A percentile compares a stretch with the other conserved stretches of the same genome.
Conservation (phyloP, 2,888 invertebrate genomes). For the Trichopoda pennipes region DNA sequence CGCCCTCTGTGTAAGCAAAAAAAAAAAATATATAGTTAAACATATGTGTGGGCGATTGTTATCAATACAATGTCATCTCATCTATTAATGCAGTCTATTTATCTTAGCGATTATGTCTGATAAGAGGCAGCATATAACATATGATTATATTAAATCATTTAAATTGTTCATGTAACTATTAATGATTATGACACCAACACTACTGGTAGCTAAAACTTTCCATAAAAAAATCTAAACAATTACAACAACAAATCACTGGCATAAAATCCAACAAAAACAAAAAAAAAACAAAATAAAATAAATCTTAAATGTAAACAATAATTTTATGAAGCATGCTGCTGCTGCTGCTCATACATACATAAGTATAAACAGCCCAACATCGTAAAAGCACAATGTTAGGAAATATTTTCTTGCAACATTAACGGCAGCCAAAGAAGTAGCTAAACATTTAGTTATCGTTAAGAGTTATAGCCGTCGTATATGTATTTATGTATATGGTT, state of each 20-base stretch:
- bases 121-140: constrained; percentile 49
- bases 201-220: constrained; percentile 22
- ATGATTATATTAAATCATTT: constrained; percentile 63
- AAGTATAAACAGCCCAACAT: not conserved
- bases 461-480: constrained; percentile 28
- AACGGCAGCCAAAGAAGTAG: constrained; percentile 29
- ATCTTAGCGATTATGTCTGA: constrained; percentile 31
- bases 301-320: constrained; percentile 59
- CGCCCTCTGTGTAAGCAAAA: not conserved
- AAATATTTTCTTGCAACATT: constrained; percentile 33
- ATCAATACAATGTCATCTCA: constrained; percentile 41
- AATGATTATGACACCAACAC: constrained; percentile 56
- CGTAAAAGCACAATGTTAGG: constrained; percentile 20
- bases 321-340: constrained; percentile 15
- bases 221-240: constrained; percentile 38
- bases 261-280: constrained; percentile 34
- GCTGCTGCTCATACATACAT: too few species aligned
- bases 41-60: constrained; percentile 47
- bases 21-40: too few species aligned
- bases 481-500: constrained; percentile 28
- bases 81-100: constrained; percentile 25
- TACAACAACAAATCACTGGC: constrained; percentile 47
- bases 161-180: constrained; percentile 59
- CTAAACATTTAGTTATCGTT: constrained; percentile 16
- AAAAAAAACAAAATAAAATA: constrained; percentile 58